A percentile compares a stretch with the other conserved stretches of the same genome.
These are phyloP conservation scores for Riparia riparia DNA, from an alignment of 2,113 vertebrate genomes.

Conservation along the genomic window DNA sequence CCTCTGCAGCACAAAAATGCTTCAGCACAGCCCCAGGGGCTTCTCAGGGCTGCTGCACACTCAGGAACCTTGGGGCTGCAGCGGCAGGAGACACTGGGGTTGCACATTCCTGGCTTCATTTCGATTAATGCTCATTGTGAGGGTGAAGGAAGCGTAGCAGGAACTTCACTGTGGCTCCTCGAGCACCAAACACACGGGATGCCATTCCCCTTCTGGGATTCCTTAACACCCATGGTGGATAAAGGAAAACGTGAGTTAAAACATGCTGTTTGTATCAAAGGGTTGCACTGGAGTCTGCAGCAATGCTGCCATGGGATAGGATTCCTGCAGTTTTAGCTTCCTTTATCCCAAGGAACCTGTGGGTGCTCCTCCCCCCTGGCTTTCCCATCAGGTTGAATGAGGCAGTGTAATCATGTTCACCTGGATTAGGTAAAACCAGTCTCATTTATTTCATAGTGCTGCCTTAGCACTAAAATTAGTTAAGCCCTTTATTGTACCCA, in stretches of 20 bases:
- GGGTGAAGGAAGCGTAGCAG: fast-evolving
- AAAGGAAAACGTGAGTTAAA: background rate
- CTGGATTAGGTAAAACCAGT: background rate
- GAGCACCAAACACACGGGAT: fast-evolving
- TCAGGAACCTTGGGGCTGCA: background rate
- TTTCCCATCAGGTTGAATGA: background rate
- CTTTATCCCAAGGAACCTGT: background rate
- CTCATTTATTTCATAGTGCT: background rate
- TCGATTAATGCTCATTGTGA: background rate
- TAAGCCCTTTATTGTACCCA: background rate
- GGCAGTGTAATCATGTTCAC: background rate
- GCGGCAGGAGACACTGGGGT: fast-evolving
- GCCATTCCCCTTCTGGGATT: background rate
- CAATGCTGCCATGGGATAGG: background rate
- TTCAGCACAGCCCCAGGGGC: background rate
- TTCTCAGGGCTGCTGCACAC: background rate
- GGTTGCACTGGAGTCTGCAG: background rate
- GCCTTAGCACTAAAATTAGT: background rate
- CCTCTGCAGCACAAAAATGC: background rate
- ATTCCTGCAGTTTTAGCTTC: background rate
- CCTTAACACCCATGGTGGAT: background rate
- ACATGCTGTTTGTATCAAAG: fast-evolving
- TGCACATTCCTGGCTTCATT: fast-evolving
- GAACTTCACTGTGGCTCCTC: background rate
- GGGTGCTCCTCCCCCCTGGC: background rate